Evolutionary conservation across 2,888 invertebrate genomes (phyloP).

Genomic region (Caenorhabditis sulstoni): DNA sequence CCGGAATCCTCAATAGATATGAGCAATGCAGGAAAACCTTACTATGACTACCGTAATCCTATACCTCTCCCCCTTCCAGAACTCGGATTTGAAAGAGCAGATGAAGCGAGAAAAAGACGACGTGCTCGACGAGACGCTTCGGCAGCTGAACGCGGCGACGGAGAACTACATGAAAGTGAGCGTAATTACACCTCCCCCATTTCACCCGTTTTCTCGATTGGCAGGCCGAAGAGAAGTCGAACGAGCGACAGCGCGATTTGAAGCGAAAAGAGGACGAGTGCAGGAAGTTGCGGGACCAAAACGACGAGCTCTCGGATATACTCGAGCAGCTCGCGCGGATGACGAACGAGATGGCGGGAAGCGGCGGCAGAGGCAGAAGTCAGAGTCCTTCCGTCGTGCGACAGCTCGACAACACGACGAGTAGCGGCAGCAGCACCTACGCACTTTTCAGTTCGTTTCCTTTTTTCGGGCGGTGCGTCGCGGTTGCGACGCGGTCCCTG

Average conservation of each 20-base stretch:
- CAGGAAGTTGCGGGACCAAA: constrained; percentile 59
- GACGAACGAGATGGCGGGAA: constrained; percentile 53
- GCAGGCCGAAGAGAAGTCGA: constrained; percentile 56
- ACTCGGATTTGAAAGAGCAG: constrained; percentile 50
- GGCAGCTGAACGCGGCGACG: constrained; percentile 46
- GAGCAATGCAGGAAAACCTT: too few species aligned
- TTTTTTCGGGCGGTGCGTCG: constrained; percentile 7
- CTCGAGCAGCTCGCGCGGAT: constrained; percentile 55
- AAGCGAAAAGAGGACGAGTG: constrained; percentile 55
- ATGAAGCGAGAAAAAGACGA: constrained; percentile 66
- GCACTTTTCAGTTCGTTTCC: constrained; percentile 50
- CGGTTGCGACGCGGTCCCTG: background rate
- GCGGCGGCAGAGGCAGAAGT: constrained; percentile 45
- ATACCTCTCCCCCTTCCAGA: constrained; percentile 56
- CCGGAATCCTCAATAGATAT: too few species aligned
- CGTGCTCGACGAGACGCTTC: constrained; percentile 61
- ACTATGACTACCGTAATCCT: too few species aligned
- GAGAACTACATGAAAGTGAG: constrained; percentile 63
- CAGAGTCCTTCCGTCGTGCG: constrained; percentile 45
- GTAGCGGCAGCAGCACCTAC: background rate
- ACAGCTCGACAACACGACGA: constrained; percentile 1
- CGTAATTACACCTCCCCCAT: background rate
- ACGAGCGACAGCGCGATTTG: constrained; percentile 50
- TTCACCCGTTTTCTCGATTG: background rate
- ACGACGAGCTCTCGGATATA: constrained; percentile 57